Evolutionary conservation across 2,113 vertebrate species (phyloP).

Genomic region (Centropristis striata): DNA sequence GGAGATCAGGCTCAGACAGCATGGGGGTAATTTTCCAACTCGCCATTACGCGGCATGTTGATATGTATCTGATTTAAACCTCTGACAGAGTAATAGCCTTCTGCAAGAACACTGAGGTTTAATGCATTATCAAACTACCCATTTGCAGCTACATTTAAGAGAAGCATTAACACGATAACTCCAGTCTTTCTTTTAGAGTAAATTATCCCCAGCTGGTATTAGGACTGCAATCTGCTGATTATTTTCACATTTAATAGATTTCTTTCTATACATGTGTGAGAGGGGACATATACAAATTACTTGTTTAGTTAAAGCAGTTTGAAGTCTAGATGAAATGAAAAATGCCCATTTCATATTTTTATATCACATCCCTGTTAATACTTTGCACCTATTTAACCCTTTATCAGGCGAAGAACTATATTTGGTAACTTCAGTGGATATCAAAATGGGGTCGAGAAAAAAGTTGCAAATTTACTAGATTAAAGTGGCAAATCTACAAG

Average conservation of each 20-base stretch:
- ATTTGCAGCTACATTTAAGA: background rate
- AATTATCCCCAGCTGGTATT: background rate
- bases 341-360: too few relatives aligned
- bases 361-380: too few relatives aligned
- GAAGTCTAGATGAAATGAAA: too few relatives aligned
- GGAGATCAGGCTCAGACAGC: slow-evolving; percentile 55
- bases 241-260: background rate
- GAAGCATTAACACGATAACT: background rate
- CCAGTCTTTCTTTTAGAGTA: background rate
- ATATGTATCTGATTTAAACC: slow-evolving; percentile 59
- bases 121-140: slow-evolving; percentile 19
- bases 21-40: slow-evolving; percentile 51
- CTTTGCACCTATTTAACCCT: too few relatives aligned
- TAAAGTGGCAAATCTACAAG: too few relatives aligned
- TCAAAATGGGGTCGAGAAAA: too few relatives aligned
- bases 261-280: background rate
- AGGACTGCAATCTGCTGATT: background rate
- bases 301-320: too few relatives aligned
- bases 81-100: slow-evolving; percentile 39
- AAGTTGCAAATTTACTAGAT: too few relatives aligned
- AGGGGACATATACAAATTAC: too few relatives aligned
- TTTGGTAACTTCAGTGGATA: too few relatives aligned
- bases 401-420: too few relatives aligned
- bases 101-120: slow-evolving; percentile 12
- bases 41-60: slow-evolving; percentile 45